phyloP scores from a whole-genome alignment of 2,113 vertebrate genomes.

The Phoenicopterus ruber region DNA sequence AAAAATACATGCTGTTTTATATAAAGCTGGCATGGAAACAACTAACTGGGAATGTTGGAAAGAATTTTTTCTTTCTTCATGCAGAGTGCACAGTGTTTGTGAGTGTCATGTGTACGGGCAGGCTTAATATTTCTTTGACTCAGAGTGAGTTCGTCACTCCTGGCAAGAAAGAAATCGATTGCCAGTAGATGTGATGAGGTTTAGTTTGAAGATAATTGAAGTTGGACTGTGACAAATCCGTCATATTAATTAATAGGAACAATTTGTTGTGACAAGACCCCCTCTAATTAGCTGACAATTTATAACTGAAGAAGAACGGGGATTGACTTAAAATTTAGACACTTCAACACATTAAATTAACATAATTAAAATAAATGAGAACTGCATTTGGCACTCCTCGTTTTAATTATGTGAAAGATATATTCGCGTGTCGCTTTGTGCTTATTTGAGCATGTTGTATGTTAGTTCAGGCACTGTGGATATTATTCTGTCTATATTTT shows the following conservation, averaged over 20 bases:
- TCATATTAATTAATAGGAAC: background rate
- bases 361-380: background rate
- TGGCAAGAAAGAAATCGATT: background rate
- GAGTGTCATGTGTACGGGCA: background rate
- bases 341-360: background rate
- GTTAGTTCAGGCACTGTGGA: background rate
- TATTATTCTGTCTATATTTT: background rate
- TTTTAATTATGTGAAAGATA: background rate
- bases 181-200: background rate
- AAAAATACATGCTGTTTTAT: background rate
- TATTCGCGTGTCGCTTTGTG: background rate
- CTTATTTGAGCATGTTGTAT: background rate
- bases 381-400: background rate
- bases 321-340: background rate
- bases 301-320: background rate
- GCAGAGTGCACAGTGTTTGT: background rate
- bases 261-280: background rate
- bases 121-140: background rate
- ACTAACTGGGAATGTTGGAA: background rate
- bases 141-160: background rate
- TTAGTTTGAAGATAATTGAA: conserved; percentile 8
- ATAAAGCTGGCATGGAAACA: background rate
- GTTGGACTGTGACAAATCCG: background rate
- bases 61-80: background rate
- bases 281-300: background rate